phyloP scores from a whole-genome alignment of 2,888 invertebrate genomes.

The Fragum whitleyi region DNA sequence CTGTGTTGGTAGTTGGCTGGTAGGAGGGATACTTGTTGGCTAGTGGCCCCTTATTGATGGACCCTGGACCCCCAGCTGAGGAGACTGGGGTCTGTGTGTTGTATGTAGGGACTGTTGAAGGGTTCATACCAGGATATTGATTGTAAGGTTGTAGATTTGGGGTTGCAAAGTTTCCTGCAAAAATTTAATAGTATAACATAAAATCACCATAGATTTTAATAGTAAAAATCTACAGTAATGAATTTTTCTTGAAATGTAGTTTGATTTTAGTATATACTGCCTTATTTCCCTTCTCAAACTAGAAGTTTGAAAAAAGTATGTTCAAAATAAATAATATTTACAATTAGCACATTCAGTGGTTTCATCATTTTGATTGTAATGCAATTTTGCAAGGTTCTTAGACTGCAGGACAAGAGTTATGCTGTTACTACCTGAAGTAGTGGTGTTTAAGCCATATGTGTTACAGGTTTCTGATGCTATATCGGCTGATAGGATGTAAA shows the following conservation, averaged over 20 bases:
- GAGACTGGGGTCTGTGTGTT: slow-evolving; percentile 43
- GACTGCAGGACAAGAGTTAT: too few relatives aligned
- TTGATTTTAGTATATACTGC: too few relatives aligned
- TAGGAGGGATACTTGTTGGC: slow-evolving; percentile 81
- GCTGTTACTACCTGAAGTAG: slow-evolving; percentile 74
- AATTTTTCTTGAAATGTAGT: too few relatives aligned
- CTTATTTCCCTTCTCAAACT: too few relatives aligned
- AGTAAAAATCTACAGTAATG: too few relatives aligned
- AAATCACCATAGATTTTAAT: background rate
- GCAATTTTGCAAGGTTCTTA: too few relatives aligned
- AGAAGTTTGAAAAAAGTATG: too few relatives aligned
- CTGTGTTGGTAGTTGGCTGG: slow-evolving; percentile 50
- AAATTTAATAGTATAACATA: too few relatives aligned
- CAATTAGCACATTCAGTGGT: too few relatives aligned
- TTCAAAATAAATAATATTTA: too few relatives aligned
- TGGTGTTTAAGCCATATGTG: slow-evolving; percentile 77
- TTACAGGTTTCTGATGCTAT: slow-evolving; percentile 29
- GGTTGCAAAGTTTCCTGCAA: slow-evolving; percentile 62
- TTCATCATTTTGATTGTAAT: too few relatives aligned
- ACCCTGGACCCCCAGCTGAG: slow-evolving; percentile 20
- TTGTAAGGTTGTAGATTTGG: slow-evolving; percentile 63
- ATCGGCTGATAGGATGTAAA: background rate
- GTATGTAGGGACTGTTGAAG: slow-evolving; percentile 62
- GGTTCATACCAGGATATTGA: slow-evolving; percentile 68
- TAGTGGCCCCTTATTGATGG: slow-evolving; percentile 73